phyloP scores from a whole-genome alignment of 2,888 invertebrate genomes.

The Barypeithes pellucidus region DNA sequence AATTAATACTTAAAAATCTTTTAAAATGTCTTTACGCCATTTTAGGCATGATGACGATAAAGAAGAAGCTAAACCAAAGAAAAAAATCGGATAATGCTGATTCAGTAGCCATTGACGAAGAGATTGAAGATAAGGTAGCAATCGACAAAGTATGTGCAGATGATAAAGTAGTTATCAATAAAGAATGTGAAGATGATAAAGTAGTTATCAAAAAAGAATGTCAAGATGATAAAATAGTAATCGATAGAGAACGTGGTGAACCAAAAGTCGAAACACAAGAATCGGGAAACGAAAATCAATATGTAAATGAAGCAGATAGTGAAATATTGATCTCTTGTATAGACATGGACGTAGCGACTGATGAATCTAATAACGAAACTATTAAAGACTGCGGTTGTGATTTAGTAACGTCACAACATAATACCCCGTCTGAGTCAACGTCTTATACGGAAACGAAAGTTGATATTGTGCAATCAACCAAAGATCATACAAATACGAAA shows the following conservation, averaged over 20 bases:
- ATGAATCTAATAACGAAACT: not conserved
- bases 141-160: not conserved
- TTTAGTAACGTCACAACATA: not conserved
- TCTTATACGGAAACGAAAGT: too few relatives aligned
- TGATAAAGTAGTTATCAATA: too few relatives aligned
- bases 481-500: too few relatives aligned
- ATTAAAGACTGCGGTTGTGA: not conserved
- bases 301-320: not conserved
- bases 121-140: conserved; percentile 11
- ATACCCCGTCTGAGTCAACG: too few relatives aligned
- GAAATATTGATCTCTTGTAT: too few relatives aligned
- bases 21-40: conserved; percentile 32
- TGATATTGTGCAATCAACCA: too few relatives aligned
- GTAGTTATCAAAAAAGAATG: too few relatives aligned
- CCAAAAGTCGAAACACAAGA: not conserved
- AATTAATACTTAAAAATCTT: conserved; percentile 1
- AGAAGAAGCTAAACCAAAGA: conserved; percentile 58
- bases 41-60: conserved; percentile 61
- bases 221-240: not conserved
- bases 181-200: too few relatives aligned
- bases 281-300: not conserved
- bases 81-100: conserved; percentile 46
- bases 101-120: conserved; percentile 46
- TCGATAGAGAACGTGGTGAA: not conserved
- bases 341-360: not conserved